Percentiles rank a stretch among this genome's conserved stretches.
Evolutionary conservation across 2,888 invertebrate genomes (phyloP).

Genomic region (Parnassius apollo): DNA sequence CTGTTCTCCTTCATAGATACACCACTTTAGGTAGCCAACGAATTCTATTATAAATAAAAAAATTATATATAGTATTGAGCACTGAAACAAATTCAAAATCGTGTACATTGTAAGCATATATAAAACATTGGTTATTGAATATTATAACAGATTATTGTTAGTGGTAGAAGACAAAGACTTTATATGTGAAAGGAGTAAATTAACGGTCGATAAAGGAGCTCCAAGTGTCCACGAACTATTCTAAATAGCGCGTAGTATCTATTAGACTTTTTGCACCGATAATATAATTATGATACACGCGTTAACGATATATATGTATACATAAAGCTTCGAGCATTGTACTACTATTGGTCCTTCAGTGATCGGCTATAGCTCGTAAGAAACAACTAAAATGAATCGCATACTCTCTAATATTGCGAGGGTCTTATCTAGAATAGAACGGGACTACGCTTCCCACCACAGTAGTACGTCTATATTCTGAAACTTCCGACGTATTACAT

Average conservation of each 20-base stretch:
- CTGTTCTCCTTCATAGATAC: constrained; percentile 64
- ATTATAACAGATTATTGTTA: constrained; percentile 65
- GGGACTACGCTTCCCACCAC: background rate
- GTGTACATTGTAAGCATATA: constrained; percentile 60
- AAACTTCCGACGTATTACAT: constrained; percentile 4
- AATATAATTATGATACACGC: constrained; percentile 56
- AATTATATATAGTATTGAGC: constrained; percentile 67
- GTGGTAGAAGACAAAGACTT: constrained; percentile 73
- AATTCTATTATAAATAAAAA: constrained; percentile 59
- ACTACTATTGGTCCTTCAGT: constrained; percentile 11
- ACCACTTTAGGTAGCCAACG: constrained; percentile 77
- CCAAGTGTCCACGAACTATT: constrained; percentile 68
- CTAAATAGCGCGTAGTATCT: constrained; percentile 73
- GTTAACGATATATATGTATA: constrained; percentile 30
- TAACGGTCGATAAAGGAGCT: constrained; percentile 50
- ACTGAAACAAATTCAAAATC: constrained; percentile 71
- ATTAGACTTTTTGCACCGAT: constrained; percentile 77
- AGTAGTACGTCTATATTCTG: background rate
- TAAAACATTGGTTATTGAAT: constrained; percentile 54
- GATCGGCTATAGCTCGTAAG: constrained; percentile 10
- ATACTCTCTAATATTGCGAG: constrained; percentile 15
- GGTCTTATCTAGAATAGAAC: background rate
- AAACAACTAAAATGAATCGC: background rate
- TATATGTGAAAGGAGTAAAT: constrained; percentile 54
- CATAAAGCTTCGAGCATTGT: background rate